These are phyloP conservation scores for Xanthia togata DNA, from an alignment of 2,888 invertebrate species.

Conservation along the genomic window DNA sequence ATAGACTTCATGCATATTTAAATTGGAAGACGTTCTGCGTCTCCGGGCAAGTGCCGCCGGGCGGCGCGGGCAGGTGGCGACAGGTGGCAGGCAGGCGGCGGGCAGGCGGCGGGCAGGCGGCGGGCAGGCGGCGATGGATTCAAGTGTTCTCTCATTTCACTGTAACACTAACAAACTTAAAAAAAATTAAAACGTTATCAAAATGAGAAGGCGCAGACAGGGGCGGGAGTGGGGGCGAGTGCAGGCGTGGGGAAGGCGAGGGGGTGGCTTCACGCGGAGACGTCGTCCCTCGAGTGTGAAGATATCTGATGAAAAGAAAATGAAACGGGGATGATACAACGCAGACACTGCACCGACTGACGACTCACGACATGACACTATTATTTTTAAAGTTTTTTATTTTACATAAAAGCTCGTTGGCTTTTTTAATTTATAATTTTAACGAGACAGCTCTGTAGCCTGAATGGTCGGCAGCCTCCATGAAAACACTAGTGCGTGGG, in stretches of 20 bases:
- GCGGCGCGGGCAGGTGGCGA: not conserved
- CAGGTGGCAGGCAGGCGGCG: not conserved
- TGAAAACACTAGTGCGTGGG: not conserved
- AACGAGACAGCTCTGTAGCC: conserved; percentile 56
- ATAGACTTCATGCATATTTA: conserved; percentile 52
- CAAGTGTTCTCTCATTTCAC: conserved; percentile 65
- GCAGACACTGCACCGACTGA: conserved; percentile 55
- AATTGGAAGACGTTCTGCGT: conserved; percentile 26
- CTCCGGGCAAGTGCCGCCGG: conserved; percentile 3
- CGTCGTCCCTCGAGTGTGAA: conserved; percentile 80
- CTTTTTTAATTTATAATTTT: conserved; percentile 66
- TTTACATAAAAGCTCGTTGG: conserved; percentile 41
- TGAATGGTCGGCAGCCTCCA: conserved; percentile 35
- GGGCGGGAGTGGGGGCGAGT: conserved; percentile 18
- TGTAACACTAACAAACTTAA: conserved; percentile 66
- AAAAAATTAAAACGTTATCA: conserved; percentile 77
- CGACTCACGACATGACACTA: conserved; percentile 19
- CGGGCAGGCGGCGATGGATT: conserved; percentile 18
- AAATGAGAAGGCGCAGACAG: conserved; percentile 69
- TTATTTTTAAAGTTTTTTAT: conserved; percentile 45
- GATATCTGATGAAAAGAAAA: conserved; percentile 86
- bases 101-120: not conserved
- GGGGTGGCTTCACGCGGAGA: conserved; percentile 66
- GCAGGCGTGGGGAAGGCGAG: conserved; percentile 19
- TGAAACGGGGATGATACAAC: conserved; percentile 77